phyloP scores from a whole-genome alignment of 2,797 vertebrate species.

The Phaenicophaeus curvirostris region DNA sequence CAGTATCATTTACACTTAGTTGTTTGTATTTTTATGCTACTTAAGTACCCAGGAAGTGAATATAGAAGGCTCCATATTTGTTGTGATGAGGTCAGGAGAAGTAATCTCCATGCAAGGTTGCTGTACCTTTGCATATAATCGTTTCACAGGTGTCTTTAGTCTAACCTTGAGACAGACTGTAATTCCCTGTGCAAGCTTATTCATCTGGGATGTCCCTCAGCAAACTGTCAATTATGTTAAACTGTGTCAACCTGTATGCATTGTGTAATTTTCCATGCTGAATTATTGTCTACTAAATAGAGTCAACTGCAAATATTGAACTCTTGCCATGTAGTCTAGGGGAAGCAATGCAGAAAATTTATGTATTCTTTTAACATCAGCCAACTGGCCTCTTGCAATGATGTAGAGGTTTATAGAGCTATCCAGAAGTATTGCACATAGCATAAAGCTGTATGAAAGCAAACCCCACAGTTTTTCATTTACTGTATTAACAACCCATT shows the following conservation, averaged over 20 bases:
- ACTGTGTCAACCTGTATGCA: not conserved
- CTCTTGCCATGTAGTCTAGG: not conserved
- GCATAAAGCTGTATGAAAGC: constrained; percentile 12
- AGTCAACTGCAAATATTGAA: constrained; percentile 56
- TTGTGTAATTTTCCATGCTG: constrained; percentile 28
- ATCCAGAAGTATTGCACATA: not conserved
- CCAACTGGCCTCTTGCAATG: not conserved
- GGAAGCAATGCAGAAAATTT: constrained; percentile 10
- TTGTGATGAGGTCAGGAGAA: not conserved
- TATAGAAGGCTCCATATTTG: not conserved
- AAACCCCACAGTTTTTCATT: not conserved
- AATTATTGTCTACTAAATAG: constrained; percentile 51
- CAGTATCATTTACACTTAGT: constrained; percentile 33
- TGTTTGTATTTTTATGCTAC: constrained; percentile 41
- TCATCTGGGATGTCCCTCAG: constrained; percentile 32
- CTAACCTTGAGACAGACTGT: constrained; percentile 44
- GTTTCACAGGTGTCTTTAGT: not conserved
- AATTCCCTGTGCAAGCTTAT: constrained; percentile 1
- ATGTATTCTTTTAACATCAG: constrained; percentile 9
- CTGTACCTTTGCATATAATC: not conserved
- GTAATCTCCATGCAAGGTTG: not conserved
- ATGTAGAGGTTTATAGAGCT: not conserved
- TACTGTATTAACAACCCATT: not conserved
- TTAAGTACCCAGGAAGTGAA: not conserved
- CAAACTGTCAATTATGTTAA: constrained; percentile 58